These are phyloP conservation scores for Bujurquina vittata DNA, from an alignment of 2,113 vertebrate species.

Conservation along the genomic window DNA sequence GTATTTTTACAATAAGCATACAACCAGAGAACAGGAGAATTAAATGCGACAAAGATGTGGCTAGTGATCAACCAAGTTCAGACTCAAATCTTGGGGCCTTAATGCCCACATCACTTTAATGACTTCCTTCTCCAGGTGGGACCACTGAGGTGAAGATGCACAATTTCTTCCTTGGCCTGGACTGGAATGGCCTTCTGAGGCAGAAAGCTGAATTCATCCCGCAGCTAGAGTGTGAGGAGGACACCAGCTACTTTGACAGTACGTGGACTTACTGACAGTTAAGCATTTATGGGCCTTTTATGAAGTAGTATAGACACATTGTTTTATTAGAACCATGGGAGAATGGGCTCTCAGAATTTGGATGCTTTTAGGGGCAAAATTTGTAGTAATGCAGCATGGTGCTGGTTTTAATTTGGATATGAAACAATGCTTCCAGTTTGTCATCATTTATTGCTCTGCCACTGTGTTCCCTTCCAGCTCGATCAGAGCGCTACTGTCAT, in stretches of 20 bases:
- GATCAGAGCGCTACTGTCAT: conserved; percentile 91
- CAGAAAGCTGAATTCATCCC: conserved; percentile 98
- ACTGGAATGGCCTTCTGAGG: conserved; percentile 92
- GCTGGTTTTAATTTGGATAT: not conserved
- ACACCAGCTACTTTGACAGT: conserved; percentile 99
- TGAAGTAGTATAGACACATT: not conserved
- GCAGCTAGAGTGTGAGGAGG: conserved; percentile 92
- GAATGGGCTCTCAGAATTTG: not conserved
- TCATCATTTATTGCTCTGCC: not conserved
- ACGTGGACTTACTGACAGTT: conserved; percentile 54
- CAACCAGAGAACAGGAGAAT: not conserved
- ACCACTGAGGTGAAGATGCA: conserved; percentile 92
- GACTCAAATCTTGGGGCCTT: not conserved
- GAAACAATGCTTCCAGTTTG: not conserved
- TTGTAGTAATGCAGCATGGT: not conserved
- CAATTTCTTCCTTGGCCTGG: conserved; percentile 88
- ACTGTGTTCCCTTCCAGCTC: conserved; percentile 77
- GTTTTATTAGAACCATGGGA: not conserved
- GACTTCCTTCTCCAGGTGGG: conserved; percentile 80
- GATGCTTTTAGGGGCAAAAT: not conserved
- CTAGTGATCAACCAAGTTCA: not conserved
- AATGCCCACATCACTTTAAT: not conserved
- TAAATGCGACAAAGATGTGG: not conserved
- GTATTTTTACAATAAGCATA: not conserved
- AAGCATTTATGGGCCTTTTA: not conserved